A percentile compares a stretch with the other conserved stretches of the same genome.
Evolutionary conservation across 2,888 invertebrate species (phyloP).

Genomic region (Coremacera marginata): DNA sequence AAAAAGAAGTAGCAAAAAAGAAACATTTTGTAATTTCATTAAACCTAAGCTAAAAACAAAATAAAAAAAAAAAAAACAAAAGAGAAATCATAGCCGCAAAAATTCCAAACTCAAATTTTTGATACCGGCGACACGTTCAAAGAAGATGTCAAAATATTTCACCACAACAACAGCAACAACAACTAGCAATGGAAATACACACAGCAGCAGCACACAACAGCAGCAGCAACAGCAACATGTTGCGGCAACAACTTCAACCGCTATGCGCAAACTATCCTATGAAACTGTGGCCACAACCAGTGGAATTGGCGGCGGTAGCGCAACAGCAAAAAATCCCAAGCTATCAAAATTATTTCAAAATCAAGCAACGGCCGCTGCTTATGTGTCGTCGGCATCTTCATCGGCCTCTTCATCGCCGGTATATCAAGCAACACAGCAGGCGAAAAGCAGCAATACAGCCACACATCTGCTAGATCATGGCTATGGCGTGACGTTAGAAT

Average conservation of each 20-base stretch:
- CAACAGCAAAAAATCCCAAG: slow-evolving; percentile 19
- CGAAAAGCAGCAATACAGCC: slow-evolving; percentile 51
- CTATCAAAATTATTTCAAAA: slow-evolving; percentile 39
- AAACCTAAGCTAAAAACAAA: slow-evolving; percentile 11
- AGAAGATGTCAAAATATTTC: slow-evolving; percentile 63
- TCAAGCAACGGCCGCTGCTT: slow-evolving; percentile 28
- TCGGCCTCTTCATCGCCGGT: slow-evolving; percentile 45
- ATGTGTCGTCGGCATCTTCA: slow-evolving; percentile 36
- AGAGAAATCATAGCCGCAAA: not conserved
- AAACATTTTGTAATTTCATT: slow-evolving; percentile 2
- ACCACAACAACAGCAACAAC: slow-evolving; percentile 55
- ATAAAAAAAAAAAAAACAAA: not conserved
- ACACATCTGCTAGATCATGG: slow-evolving; percentile 86
- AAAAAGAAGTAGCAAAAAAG: slow-evolving; percentile 18
- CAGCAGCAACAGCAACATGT: slow-evolving; percentile 41
- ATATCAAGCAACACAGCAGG: slow-evolving; percentile 45
- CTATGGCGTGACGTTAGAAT: slow-evolving; percentile 84
- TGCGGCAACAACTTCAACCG: slow-evolving; percentile 46
- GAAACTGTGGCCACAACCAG: slow-evolving; percentile 46
- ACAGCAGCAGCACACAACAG: slow-evolving; percentile 44
- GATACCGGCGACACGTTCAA: slow-evolving; percentile 9
- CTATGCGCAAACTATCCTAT: slow-evolving; percentile 60
- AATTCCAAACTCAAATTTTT: slow-evolving; percentile 21
- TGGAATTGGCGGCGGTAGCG: slow-evolving; percentile 26
- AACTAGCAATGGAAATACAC: slow-evolving; percentile 45